phyloP scores from a whole-genome alignment of 2,888 invertebrate genomes.

The Leptopilina myrica region DNA sequence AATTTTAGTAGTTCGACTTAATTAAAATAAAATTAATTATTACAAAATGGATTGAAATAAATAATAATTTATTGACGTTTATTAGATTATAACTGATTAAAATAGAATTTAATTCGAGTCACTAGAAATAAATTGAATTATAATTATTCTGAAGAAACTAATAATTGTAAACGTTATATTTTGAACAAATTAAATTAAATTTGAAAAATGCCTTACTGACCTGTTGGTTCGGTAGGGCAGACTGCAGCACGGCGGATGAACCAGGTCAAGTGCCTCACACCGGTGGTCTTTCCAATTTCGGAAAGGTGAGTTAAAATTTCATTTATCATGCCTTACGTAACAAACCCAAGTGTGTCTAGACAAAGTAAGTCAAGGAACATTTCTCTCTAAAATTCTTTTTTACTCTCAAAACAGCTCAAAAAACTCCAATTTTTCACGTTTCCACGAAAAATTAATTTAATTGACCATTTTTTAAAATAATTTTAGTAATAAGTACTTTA shows the following conservation, averaged over 20 bases:
- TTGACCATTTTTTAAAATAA: no score
- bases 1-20: no score
- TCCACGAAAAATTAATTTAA: no score
- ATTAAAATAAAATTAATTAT: no score
- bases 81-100: no score
- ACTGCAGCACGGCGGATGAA: conserved; percentile 82
- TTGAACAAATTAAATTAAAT: conserved; percentile 40
- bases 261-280: conserved; percentile 80
- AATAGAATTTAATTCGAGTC: no score
- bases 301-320: conserved; percentile 78
- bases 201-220: conserved; percentile 72
- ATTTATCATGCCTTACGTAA: neutral
- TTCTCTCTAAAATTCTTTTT: neutral
- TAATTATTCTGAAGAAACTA: no score
- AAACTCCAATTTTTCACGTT: no score
- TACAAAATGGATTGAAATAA: no score
- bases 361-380: neutral
- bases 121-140: no score
- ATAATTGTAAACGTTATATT: neutral
- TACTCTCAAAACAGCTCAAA: neutral
- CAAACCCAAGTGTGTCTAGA: neutral
- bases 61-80: no score
- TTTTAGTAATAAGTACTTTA: no score
- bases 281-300: conserved; percentile 81
- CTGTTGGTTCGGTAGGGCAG: conserved; percentile 80